Percentiles rank a stretch among this genome's conserved stretches.
These are phyloP conservation scores for Microcebus lehilahytsara DNA, from an alignment of 2,113 vertebrate genomes.

Conservation along the genomic window DNA sequence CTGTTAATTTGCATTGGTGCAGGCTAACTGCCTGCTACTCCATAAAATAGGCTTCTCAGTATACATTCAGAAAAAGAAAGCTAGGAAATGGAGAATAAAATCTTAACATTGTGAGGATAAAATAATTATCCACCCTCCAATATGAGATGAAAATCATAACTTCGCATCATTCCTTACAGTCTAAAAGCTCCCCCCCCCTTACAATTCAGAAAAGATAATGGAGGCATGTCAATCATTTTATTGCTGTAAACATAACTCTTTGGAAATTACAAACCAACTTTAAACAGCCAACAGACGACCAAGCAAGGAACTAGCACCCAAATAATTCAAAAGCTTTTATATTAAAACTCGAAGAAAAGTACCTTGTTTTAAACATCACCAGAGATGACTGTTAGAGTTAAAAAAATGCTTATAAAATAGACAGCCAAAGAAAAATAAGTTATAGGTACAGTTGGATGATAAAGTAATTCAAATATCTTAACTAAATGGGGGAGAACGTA, in stretches of 20 bases:
- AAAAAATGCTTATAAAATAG: conserved; percentile 31
- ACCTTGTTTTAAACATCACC: conserved; percentile 9
- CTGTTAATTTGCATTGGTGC: not conserved
- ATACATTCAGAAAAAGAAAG: not conserved
- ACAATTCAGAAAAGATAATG: conserved; percentile 39
- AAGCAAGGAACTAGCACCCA: not conserved
- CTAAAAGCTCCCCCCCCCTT: not conserved
- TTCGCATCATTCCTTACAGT: not conserved
- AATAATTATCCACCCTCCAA: not conserved
- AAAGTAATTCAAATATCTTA: not conserved
- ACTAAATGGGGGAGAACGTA: not conserved
- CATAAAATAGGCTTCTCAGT: not conserved
- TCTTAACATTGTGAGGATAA: not conserved
- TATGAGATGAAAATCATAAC: not conserved
- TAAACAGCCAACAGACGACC: not conserved
- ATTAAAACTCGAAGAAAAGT: not conserved
- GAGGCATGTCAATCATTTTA: conserved; percentile 47
- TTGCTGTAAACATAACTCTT: conserved; percentile 55
- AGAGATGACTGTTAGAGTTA: not conserved
- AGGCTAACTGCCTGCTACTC: not conserved
- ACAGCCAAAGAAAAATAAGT: conserved; percentile 34
- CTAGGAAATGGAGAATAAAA: not conserved
- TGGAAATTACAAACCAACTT: conserved; percentile 53
- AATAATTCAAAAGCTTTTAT: not conserved
- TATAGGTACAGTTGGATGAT: conserved; percentile 3